Percentiles rank a stretch among this genome's conserved stretches.
Evolutionary conservation across 2,888 invertebrate genomes (phyloP).

Genomic region (Linnaemya vulpina): DNA sequence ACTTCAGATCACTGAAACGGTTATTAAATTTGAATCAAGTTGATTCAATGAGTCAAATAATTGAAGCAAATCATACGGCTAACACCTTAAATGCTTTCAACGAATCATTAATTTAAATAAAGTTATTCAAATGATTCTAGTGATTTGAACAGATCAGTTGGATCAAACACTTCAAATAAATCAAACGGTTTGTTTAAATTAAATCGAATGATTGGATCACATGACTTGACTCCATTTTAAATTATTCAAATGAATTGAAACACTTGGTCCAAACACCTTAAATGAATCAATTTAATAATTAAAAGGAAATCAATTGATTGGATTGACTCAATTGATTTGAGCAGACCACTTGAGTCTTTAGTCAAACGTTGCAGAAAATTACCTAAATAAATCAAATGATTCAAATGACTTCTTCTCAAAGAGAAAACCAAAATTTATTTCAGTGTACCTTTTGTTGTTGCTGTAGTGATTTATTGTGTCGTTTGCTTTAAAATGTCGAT

Average conservation of each 20-base stretch:
- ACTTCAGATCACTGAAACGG: too few relatives aligned
- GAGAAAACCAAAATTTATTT: slow-evolving; percentile 5
- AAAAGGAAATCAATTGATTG: too few relatives aligned
- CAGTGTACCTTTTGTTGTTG: slow-evolving; percentile 7
- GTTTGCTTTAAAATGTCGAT: background rate
- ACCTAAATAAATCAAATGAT: background rate
- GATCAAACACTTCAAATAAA: background rate
- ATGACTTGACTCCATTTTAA: too few relatives aligned
- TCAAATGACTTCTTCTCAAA: background rate
- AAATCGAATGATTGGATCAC: background rate
- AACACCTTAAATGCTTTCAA: background rate
- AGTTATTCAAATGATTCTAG: background rate
- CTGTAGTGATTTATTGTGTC: background rate
- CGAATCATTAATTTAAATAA: background rate
- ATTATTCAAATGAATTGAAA: too few relatives aligned
- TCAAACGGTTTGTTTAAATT: background rate
- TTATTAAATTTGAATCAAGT: too few relatives aligned
- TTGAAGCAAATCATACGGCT: too few relatives aligned
- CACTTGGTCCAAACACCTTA: background rate
- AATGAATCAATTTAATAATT: background rate
- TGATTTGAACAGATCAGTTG: background rate
- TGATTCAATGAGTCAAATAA: too few relatives aligned
- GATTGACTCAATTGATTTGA: too few relatives aligned
- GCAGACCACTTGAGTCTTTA: background rate
- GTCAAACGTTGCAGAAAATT: background rate